These are phyloP conservation scores for Sebastiscus albofasciatus DNA, from an alignment of 2,797 vertebrate species.

Conservation along the genomic window DNA sequence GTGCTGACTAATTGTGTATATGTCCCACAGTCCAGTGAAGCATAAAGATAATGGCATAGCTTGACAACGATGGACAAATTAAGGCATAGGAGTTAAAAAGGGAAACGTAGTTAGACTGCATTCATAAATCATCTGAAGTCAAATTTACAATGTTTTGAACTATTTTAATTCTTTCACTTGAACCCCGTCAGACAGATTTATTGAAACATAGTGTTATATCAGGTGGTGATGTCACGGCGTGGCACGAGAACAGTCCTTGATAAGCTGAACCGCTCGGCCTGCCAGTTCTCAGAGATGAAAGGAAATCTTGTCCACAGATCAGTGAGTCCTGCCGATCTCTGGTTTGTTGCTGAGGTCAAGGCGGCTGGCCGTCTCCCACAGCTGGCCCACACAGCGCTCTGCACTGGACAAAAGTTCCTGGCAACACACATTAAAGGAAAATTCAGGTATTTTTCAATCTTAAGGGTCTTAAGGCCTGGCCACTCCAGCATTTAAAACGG, in stretches of 20 bases:
- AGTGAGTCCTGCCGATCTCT: conserved; percentile 37
- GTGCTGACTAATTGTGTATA: conserved; percentile 40
- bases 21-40: conserved; percentile 36
- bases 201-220: conserved; percentile 2
- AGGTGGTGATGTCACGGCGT: conserved; percentile 44
- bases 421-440: conserved; percentile 21
- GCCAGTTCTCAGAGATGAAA: conserved; percentile 60
- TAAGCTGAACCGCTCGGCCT: neutral
- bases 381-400: conserved; percentile 14
- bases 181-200: conserved; percentile 8
- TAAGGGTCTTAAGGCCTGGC: neutral
- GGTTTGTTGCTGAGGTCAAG: conserved; percentile 49
- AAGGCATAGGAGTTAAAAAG: neutral
- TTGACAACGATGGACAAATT: neutral
- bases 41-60: conserved; percentile 26
- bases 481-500: neutral
- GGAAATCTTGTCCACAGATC: conserved; percentile 43
- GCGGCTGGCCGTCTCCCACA: conserved; percentile 50
- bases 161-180: conserved; percentile 13
- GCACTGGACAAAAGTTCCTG: conserved; percentile 8
- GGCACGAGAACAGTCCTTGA: conserved; percentile 42
- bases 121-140: neutral
- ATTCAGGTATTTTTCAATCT: neutral
- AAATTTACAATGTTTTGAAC: conserved; percentile 1
- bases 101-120: neutral